Evolutionary conservation across 2,888 invertebrate genomes (phyloP), one percentile per base, ranked within the genome.

Genomic region (Xestia sexstrigata): DNA sequence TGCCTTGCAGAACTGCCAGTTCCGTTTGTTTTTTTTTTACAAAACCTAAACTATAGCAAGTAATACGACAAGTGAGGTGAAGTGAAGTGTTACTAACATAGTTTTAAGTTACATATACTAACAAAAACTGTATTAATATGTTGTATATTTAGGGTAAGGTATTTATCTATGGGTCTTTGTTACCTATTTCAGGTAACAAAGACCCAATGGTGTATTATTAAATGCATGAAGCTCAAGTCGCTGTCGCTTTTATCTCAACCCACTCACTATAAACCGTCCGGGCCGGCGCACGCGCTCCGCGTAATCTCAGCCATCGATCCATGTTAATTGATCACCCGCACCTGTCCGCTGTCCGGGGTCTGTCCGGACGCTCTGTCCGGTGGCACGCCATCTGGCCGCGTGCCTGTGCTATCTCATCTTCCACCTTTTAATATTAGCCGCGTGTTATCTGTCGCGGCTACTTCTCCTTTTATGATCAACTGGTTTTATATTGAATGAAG

Each of bases 241-340:
- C 86, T 30, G 0, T 30, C 60, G 58, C 77, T 74, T 52, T 26
- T 60, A 69, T 23, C 67, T 17, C 8, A n/a, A 17, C 30, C 72
- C 83, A 45, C 7, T 17, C 11, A 13, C 62, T 52, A 77, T 76
- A 70, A 78, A 87, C 76, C 78, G 79, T 68, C 82, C 68, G 39
- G 84, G 83, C 74, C 74, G 81, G 87, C 91, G 93, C 93, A 93
- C 95, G 94, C 94, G 94, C 93, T 88, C 79, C 82, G 70, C 82
- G 86, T 91, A 93, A 94, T 94, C 95, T 92, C 89, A 84, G 89
- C 92, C 90, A 94, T 95, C 95, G 94, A 93, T 95, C 93, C 92
- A 87, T 88, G 92, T 93, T 95, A 95, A 95, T 95, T 95, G 95
- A 95, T 95, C 94, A 93, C 93, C 91, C 89, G 93, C 95, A 95